Conservation (phyloP, 2,888 invertebrate species). For the Lasius platythorax region DNA sequence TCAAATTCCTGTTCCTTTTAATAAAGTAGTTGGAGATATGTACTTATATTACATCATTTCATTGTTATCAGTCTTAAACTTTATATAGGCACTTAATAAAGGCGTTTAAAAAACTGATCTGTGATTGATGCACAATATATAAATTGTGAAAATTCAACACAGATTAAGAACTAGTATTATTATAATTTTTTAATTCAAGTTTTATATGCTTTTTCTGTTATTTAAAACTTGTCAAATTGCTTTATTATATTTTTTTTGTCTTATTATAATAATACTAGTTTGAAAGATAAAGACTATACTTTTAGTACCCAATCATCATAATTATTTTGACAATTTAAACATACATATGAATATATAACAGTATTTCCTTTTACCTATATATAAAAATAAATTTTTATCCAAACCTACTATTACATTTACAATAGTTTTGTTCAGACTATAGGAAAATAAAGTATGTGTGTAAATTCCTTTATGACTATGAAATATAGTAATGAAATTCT, state of each 20-base stretch:
- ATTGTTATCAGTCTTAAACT: constrained; percentile 4
- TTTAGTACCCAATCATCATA: not conserved
- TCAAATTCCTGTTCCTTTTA: constrained; percentile 6
- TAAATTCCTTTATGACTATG: not conserved
- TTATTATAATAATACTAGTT: not conserved
- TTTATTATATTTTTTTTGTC: not conserved
- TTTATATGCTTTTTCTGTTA: not conserved
- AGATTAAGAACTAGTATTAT: not conserved
- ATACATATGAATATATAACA: not conserved
- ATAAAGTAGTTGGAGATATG: not conserved
- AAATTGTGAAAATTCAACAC: not conserved
- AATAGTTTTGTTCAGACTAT: not conserved
- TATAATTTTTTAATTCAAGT: not conserved
- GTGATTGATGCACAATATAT: not conserved
- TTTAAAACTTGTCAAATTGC: constrained; percentile 1
- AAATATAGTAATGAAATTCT: not conserved
- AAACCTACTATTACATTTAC: not conserved
- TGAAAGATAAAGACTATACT: constrained; percentile 6
- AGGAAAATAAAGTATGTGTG: not conserved
- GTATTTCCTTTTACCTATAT: not conserved
- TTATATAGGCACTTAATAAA: constrained; percentile 12
- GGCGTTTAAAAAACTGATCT: not conserved
- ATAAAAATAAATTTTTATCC: constrained; percentile 13
- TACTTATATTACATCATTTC: not conserved
- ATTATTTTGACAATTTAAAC: constrained; percentile 4